Percentiles rank a stretch among this genome's conserved stretches.
Conservation (phyloP, 53 echinoderm and acorn worm genomes). For the Temnopleurus reevesii region DNA sequence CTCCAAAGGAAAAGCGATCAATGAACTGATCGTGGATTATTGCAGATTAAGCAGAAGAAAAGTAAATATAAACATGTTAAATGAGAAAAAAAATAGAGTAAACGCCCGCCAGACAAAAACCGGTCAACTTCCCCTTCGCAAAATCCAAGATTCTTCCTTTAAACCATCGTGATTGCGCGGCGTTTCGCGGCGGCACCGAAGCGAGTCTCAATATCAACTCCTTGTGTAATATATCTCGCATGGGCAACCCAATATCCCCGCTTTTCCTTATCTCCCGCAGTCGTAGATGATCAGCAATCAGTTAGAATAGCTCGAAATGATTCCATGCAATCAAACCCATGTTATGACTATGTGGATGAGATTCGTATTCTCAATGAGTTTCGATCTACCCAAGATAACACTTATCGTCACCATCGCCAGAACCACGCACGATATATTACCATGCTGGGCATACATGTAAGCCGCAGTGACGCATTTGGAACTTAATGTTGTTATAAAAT, state of each 20-base stretch:
- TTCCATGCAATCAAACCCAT: background rate
- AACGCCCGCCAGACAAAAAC: too few species aligned
- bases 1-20: too few species aligned
- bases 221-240: constrained; percentile 45
- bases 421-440: background rate
- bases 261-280: background rate
- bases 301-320: background rate
- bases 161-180: background rate
- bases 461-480: too few species aligned
- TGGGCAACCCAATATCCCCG: constrained; percentile 20
- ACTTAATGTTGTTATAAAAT: too few species aligned
- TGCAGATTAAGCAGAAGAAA: too few species aligned
- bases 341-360: background rate
- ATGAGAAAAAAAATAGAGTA: too few species aligned
- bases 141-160: background rate
- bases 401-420: background rate
- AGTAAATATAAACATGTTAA: too few species aligned
- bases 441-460: background rate
- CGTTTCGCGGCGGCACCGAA: constrained; percentile 15
- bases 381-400: constrained; percentile 11
- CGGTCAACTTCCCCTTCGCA: too few species aligned
- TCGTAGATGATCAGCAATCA: background rate
- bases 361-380: background rate
- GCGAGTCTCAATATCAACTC: constrained; percentile 14
- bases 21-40: too few species aligned